Base-by-base conservation (phyloP, 1,140 invertebrate species). In the Euwallacea fornicatus region DNA sequence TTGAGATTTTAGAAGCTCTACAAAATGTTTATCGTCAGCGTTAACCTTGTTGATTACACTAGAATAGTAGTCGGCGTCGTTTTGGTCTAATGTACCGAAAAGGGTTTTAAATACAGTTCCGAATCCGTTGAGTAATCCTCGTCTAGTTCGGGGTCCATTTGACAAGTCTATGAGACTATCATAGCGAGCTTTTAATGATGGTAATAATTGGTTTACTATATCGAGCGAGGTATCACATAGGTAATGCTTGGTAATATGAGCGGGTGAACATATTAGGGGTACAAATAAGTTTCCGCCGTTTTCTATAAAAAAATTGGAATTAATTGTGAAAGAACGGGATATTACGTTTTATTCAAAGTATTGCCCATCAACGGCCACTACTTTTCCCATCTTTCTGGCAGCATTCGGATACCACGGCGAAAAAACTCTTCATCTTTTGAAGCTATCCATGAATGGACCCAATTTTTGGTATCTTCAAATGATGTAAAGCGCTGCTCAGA, bases 81-180 rank as follows among this genome's bases (percentile, higher is more conserved):
- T 50, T 50, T 50, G 46, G 13, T 50, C 46, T 50, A 50, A 50
- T 10, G 6, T 50, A 50, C 46, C 46, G 13, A 50, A 50, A 50
- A 50, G 46, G 9, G 46, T 1, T 50, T 50, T 50, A 50, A 50
- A 50, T 11, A 50, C 46, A 11, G 13, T 2, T 10, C 46, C 46
- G 13, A 50, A 50, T 13, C 46, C 46, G 46, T 50, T 50, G 13
- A 50, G 7, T 13, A 50, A 13, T 50, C 46, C 46, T 50, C 46
- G 9, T 50, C 46, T 50, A 50, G 2, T 11, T 50, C 46, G 9
- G 13, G 46, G 46, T 50, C 13, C 13, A 50, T 13, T 50, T 50
- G 46, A 50, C 13, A 50, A 50, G 46, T 50, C 46, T 50, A 11
- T 10, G 6, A 50, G 9, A 50, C 9, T 50, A 11, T 50, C 9